Evolutionary conservation across 2,888 invertebrate genomes (phyloP), one percentile per base, ranked within the genome.

Genomic region (Cacoxenus indagator): DNA sequence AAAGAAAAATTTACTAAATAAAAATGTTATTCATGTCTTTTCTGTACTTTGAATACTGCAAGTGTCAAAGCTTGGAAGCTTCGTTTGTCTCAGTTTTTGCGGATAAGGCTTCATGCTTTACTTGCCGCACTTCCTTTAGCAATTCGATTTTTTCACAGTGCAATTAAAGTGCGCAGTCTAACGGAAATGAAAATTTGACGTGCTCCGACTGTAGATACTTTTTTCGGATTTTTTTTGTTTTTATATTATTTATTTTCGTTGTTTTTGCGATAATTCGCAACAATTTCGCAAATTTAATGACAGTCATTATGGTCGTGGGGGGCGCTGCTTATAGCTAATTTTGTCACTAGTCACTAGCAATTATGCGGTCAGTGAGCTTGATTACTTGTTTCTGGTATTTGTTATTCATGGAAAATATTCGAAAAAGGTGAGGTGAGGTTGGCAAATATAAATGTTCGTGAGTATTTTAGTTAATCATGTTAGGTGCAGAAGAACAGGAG

Each of bases 121-220:
- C n/a, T n/a, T n/a, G n/a, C n/a, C n/a, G n/a, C n/a, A n/a, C n/a
- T n/a, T n/a, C n/a, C n/a, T n/a, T n/a, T n/a, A n/a, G n/a, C n/a
- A n/a, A n/a, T n/a, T n/a, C n/a, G n/a, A n/a, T n/a, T n/a, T n/a
- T n/a, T n/a, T n/a, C n/a, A n/a, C n/a, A 73, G 73, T 71, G 69
- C 81, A 83, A 80, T 80, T 80, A 80, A 82, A 80, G 43, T 80
- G 80, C 48, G 76, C 80, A 76, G 72, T 75, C 77, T 14, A 80
- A 71, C 82, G 79, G 79, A 80, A 80, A 79, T 81, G 82, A 73
- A 73, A 79, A 75, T 72, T 57, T 55, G 45, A 57, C 57, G 61
- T 62, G 61, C 61, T 62, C 9, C 43, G 45, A 19, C 45, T 31
- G 43, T 22, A 45, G 24, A 2, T 59, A n/a, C 19, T 31, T 37